Percentiles rank a stretch among this genome's conserved stretches.
Conservation (phyloP, 2,888 invertebrate genomes). For the Cephus spinipes region DNA sequence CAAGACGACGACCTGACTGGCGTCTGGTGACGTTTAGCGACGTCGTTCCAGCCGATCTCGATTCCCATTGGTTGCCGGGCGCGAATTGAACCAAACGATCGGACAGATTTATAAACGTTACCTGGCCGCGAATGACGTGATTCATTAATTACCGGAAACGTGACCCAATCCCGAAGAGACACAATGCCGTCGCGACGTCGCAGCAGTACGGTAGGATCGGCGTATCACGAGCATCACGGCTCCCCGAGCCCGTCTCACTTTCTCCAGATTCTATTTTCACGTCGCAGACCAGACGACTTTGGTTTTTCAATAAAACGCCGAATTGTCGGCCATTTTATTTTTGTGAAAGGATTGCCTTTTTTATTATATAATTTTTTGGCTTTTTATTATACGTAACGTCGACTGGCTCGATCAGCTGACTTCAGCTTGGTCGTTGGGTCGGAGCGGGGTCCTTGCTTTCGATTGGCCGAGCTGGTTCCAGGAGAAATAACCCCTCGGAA, state of each 20-base stretch:
- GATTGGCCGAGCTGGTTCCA: neutral
- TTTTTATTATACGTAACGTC: no score
- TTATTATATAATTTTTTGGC: neutral
- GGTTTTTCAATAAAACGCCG: neutral
- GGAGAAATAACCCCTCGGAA: neutral
- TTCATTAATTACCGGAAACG: slow-evolving; percentile 62
- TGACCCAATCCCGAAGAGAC: slow-evolving; percentile 36
- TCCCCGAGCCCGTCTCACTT: slow-evolving; percentile 50
- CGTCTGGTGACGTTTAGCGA: slow-evolving; percentile 1
- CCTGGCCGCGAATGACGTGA: slow-evolving; percentile 49
- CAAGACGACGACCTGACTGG: neutral
- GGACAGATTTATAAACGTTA: slow-evolving; percentile 53
- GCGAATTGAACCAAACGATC: slow-evolving; percentile 45
- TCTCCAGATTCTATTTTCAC: slow-evolving; percentile 32
- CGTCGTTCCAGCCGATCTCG: neutral
- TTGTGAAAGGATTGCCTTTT: no score
- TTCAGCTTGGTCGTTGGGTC: no score
- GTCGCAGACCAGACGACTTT: slow-evolving; percentile 16
- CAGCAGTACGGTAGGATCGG: slow-evolving; percentile 38
- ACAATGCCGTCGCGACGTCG: slow-evolving; percentile 1
- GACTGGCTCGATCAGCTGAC: no score
- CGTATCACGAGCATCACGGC: slow-evolving; percentile 56
- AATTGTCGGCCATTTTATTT: neutral
- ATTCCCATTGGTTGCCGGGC: neutral
- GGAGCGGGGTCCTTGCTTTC: neutral